A percentile compares a stretch with the other conserved stretches of the same genome.
Evolutionary conservation across 2,113 vertebrate genomes (phyloP).

Genomic region (Onychostruthus taczanowskii): DNA sequence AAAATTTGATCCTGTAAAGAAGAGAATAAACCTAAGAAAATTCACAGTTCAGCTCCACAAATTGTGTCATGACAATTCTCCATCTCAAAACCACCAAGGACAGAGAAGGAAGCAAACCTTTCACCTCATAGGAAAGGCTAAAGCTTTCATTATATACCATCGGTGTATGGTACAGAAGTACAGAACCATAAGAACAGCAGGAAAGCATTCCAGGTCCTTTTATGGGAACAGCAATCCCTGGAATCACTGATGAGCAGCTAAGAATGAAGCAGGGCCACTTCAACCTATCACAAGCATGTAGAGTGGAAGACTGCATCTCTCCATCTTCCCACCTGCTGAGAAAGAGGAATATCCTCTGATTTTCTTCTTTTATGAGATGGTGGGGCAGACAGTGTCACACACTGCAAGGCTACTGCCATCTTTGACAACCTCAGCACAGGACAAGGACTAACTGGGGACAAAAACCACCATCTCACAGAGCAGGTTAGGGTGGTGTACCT

Average conservation of each 20-base stretch:
- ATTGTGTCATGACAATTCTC: background rate
- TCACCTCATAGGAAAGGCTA: background rate
- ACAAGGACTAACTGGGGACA: background rate
- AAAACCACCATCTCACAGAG: background rate
- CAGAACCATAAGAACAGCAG: background rate
- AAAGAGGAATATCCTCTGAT: background rate
- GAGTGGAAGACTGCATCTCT: background rate
- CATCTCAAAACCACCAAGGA: background rate
- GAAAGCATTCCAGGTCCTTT: background rate
- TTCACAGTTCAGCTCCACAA: background rate
- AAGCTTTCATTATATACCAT: background rate
- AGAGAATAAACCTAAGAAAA: background rate
- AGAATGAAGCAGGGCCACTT: background rate
- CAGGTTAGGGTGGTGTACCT: background rate
- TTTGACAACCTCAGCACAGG: background rate
- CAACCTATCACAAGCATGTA: accelerated
- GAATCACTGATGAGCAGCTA: background rate
- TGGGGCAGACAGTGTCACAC: background rate
- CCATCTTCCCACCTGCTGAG: background rate
- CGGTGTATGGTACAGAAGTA: background rate
- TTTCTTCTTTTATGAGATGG: background rate
- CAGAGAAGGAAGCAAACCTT: background rate
- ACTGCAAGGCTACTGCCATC: background rate
- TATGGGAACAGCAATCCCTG: background rate
- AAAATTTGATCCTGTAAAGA: background rate